Evolutionary conservation across 2,113 vertebrate species (phyloP).

Genomic region (Sinocyclocheilus anshuiensis): DNA sequence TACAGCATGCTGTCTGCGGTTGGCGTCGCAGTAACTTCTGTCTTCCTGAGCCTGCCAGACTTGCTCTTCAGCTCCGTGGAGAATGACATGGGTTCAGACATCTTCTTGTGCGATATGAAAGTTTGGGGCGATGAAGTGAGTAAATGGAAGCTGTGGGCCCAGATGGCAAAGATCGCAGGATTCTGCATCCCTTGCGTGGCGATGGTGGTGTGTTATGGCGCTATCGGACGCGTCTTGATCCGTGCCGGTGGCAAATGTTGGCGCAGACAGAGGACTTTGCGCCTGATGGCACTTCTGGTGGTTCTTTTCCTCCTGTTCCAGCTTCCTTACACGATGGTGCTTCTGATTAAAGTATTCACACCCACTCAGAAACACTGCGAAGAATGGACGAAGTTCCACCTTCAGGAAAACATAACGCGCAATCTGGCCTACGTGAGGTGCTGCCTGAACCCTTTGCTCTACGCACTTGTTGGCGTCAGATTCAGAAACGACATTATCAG

Average conservation of each 20-base stretch:
- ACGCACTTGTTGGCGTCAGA: constrained; percentile 85
- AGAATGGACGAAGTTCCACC: constrained; percentile 69
- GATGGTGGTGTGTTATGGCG: constrained; percentile 84
- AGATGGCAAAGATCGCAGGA: constrained; percentile 75
- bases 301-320: constrained; percentile 85
- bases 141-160: constrained; percentile 67
- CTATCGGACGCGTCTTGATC: constrained; percentile 78
- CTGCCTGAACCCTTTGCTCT: constrained; percentile 91
- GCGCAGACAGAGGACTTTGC: constrained; percentile 80
- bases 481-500: constrained; percentile 84
- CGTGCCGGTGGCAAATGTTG: constrained; percentile 63
- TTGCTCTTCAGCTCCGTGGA: constrained; percentile 73
- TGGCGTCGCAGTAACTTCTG: constrained; percentile 77
- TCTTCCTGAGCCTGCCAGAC: constrained; percentile 82
- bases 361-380: constrained; percentile 68
- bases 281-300: constrained; percentile 86
- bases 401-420: constrained; percentile 82
- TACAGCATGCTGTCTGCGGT: constrained; percentile 64
- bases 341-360: constrained; percentile 75
- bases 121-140: constrained; percentile 43
- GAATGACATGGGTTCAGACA: constrained; percentile 19
- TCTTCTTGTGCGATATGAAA: constrained; percentile 70
- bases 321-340: constrained; percentile 86
- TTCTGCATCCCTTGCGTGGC: constrained; percentile 82
- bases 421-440: constrained; percentile 87